Percentiles rank a stretch among this genome's conserved stretches.
phyloP scores from a whole-genome alignment of 2,113 vertebrate genomes.

The Sinocyclocheilus grahami region DNA sequence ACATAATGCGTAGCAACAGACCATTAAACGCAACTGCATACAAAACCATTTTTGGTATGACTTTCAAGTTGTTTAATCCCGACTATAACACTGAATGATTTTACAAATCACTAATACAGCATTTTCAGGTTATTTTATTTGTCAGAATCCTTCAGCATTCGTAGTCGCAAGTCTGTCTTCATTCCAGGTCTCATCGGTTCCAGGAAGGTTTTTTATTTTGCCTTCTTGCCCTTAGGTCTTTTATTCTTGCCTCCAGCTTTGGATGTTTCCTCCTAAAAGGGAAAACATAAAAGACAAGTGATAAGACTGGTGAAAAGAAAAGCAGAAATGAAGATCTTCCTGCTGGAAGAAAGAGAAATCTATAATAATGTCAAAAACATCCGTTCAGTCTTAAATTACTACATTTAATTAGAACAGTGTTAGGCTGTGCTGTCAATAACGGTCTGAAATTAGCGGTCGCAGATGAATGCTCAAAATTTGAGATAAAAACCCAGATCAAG shows the following conservation, averaged over 20 bases:
- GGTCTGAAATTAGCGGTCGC: not conserved
- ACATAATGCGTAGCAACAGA: not conserved
- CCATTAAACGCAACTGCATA: not conserved
- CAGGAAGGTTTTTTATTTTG: conserved; percentile 64
- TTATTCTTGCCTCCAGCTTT: conserved; percentile 73
- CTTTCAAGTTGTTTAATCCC: not conserved
- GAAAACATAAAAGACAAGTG: conserved; percentile 11
- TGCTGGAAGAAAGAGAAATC: not conserved
- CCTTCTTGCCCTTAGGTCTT: conserved; percentile 74
- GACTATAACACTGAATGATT: not conserved
- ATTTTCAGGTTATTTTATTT: not conserved
- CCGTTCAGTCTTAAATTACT: not conserved
- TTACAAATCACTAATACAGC: not conserved
- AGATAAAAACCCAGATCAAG: not conserved
- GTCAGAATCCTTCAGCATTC: not conserved
- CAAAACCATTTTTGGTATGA: not conserved
- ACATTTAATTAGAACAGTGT: not conserved
- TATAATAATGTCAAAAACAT: not conserved
- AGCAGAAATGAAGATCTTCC: not conserved
- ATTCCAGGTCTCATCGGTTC: not conserved
- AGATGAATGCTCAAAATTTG: not conserved
- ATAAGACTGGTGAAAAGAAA: not conserved
- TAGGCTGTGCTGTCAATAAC: not conserved
- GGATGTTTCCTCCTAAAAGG: conserved; percentile 71
- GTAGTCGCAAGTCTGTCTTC: not conserved